Evolutionary conservation across 2,888 invertebrate species (phyloP).

Genomic region (Dyspetes luteomarginatus): DNA sequence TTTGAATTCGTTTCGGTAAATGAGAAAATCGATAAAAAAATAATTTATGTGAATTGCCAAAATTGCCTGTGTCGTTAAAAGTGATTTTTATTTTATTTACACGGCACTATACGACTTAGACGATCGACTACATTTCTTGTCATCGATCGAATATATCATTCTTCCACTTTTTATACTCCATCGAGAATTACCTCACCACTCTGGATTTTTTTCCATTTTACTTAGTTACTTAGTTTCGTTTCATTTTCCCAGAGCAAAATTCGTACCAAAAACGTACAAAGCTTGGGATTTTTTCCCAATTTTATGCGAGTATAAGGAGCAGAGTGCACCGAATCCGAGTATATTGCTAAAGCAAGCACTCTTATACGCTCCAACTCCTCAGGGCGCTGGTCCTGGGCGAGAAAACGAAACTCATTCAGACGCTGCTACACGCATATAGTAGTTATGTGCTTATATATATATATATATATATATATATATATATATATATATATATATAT

Average conservation of each 20-base stretch:
- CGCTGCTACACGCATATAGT: neutral
- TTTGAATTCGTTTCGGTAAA: too few species aligned
- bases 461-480: neutral
- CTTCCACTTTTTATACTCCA: neutral
- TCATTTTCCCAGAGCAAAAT: conserved; percentile 39
- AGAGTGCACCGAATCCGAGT: conserved; percentile 31
- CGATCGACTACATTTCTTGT: too few species aligned
- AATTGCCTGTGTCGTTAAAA: too few species aligned
- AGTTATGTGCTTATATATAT: neutral
- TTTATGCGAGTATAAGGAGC: neutral
- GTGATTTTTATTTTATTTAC: too few species aligned
- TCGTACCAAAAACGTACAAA: conserved; percentile 38
- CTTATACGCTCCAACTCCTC: neutral
- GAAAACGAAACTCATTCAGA: conserved; percentile 39
- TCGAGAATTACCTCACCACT: too few species aligned
- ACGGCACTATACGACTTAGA: too few species aligned
- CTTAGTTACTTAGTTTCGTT: conserved; percentile 30
- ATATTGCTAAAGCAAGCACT: conserved; percentile 34
- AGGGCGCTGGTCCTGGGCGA: conserved; percentile 9
- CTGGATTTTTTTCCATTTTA: too few species aligned
- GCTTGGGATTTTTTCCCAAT: conserved; percentile 31
- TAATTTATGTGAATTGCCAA: too few species aligned
- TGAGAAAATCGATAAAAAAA: too few species aligned
- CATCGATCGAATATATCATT: too few species aligned
- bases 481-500: neutral